These are phyloP conservation scores for Malurus splendens DNA, from an alignment of 2,797 vertebrate genomes.

Conservation along the genomic window DNA sequence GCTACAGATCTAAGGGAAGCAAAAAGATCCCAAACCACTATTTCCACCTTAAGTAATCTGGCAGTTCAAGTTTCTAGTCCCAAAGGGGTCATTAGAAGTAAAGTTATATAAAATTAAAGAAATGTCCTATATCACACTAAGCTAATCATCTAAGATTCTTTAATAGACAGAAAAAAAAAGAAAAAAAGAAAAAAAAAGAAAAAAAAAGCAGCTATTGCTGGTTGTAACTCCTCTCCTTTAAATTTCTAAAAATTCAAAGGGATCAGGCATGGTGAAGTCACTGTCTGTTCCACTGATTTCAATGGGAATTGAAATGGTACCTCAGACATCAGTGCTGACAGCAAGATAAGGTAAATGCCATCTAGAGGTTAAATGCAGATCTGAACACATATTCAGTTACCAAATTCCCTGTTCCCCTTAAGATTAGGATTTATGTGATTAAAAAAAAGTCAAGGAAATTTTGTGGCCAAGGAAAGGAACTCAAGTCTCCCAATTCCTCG, in stretches of 20 bases:
- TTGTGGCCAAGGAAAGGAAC: neutral
- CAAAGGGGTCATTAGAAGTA: neutral
- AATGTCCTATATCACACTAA: neutral
- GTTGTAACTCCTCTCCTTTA: neutral
- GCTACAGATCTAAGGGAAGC: neutral
- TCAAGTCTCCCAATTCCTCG: neutral
- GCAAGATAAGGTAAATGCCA: neutral
- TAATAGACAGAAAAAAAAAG: neutral
- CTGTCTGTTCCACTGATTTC: neutral
- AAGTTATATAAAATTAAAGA: neutral
- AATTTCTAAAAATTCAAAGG: neutral
- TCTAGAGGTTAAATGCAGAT: neutral
- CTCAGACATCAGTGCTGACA: neutral
- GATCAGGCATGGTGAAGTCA: neutral
- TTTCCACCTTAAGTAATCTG: neutral
- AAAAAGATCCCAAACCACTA: neutral
- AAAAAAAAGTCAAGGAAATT: neutral
- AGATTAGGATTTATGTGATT: neutral
- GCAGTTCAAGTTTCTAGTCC: neutral
- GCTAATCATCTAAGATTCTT: neutral
- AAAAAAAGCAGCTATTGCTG: neutral
- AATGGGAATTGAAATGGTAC: neutral
- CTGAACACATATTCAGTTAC: neutral
- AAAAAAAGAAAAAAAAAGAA: neutral
- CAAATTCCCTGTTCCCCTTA: neutral